Percentiles rank a stretch among this genome's conserved stretches.
Conservation (phyloP, 2,797 vertebrate genomes). For the Nothura maculosa region DNA sequence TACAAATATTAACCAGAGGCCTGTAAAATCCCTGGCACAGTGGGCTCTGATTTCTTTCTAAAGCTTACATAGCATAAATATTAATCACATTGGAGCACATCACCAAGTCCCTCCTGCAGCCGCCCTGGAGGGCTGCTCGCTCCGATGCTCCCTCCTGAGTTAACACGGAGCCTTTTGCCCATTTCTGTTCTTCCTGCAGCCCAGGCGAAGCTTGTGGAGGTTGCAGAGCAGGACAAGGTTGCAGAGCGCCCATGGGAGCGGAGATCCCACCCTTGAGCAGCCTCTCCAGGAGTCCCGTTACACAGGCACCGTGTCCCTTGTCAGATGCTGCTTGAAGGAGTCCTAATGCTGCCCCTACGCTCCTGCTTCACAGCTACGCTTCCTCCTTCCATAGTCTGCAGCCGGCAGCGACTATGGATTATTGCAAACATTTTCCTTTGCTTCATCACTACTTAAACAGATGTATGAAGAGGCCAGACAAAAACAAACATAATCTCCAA, state of each 20-base stretch:
- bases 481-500: neutral
- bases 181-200: neutral
- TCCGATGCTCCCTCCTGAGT: too few relatives aligned
- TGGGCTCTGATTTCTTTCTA: neutral
- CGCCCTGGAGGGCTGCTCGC: accelerated
- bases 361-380: neutral
- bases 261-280: accelerated
- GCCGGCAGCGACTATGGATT: neutral
- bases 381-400: too few relatives aligned
- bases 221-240: neutral
- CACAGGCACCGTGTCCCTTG: accelerated
- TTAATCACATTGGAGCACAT: neutral
- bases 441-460: neutral
- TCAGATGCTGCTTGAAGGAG: neutral
- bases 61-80: neutral
- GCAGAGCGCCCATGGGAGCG: neutral
- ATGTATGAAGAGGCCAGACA: neutral
- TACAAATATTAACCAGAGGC: neutral
- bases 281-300: neutral
- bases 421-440: neutral
- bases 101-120: neutral
- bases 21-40: neutral
- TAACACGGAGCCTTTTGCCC: neutral
- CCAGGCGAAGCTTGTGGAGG: too few relatives aligned
- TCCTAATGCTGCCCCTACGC: neutral